Conservation (phyloP, 2,113 vertebrate genomes). For the Aphelocoma coerulescens region DNA sequence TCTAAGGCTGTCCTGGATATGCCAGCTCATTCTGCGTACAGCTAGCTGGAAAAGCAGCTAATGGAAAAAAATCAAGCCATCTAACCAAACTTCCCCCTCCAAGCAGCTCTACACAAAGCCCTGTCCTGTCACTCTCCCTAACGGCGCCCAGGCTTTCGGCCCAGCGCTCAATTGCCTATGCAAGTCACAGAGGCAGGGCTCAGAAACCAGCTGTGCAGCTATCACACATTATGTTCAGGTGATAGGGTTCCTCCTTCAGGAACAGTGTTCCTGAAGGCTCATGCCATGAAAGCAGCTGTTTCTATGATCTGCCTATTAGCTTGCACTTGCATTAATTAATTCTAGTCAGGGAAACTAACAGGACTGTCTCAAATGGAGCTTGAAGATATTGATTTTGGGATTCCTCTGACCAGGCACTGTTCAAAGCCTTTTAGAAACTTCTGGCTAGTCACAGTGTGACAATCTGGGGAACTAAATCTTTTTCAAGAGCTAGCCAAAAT, state of each 20-base stretch:
- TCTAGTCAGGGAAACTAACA: background rate
- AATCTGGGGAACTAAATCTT: background rate
- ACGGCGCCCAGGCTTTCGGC: accelerated
- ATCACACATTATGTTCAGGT: conserved; percentile 42
- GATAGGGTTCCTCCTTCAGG: conserved; percentile 40
- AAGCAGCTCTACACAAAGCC: background rate
- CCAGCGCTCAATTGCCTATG: background rate
- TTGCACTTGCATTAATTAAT: conserved; percentile 21
- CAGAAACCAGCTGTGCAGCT: conserved; percentile 37
- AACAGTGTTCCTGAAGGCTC: conserved; percentile 25
- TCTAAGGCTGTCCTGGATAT: background rate
- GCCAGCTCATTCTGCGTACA: background rate
- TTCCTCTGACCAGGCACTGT: background rate
- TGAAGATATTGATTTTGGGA: background rate
- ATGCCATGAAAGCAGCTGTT: conserved; percentile 35
- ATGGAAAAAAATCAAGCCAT: background rate
- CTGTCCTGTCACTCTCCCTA: background rate
- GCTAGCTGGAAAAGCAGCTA: background rate
- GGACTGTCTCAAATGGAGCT: background rate
- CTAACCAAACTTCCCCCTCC: background rate
- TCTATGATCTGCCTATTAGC: conserved; percentile 34
- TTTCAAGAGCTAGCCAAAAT: background rate
- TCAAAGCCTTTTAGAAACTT: background rate
- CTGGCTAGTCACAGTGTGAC: background rate
- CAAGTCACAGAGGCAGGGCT: conserved; percentile 21